Conservation (phyloP, 2,888 invertebrate species). For the Dolichopus griseipennis region DNA sequence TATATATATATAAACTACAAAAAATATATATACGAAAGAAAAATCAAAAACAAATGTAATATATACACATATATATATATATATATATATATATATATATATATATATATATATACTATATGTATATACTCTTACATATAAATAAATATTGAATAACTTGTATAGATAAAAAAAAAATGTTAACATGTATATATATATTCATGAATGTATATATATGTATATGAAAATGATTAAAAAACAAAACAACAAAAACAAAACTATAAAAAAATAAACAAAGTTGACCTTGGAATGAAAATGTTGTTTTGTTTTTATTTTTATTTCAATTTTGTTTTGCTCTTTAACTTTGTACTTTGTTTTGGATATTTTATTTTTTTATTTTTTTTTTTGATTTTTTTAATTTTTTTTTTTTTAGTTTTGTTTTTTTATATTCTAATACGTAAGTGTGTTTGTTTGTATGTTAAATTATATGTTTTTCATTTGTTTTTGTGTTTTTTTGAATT, state of each 20-base stretch:
- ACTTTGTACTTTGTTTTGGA: not conserved
- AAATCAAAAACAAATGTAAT: too few species aligned
- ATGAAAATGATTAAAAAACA: not conserved
- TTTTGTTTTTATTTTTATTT: slow-evolving; percentile 8
- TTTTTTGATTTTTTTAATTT: not conserved
- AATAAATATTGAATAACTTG: too few species aligned
- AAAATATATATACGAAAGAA: too few species aligned
- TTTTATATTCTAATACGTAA: not conserved
- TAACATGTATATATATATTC: not conserved
- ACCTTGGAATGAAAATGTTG: slow-evolving; percentile 33
- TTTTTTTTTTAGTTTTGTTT: not conserved
- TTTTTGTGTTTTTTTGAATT: too few species aligned
- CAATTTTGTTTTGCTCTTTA: slow-evolving; percentile 1
- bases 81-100: too few species aligned
- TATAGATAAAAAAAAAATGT: not conserved
- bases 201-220: not conserved
- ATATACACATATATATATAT: too few species aligned
- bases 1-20: too few species aligned
- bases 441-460: not conserved
- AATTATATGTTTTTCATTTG: too few species aligned
- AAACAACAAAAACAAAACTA: slow-evolving; percentile 34
- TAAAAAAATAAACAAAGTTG: slow-evolving; percentile 42
- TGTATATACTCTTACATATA: too few species aligned
- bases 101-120: too few species aligned
- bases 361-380: not conserved